Base-by-base conservation (phyloP, 2,797 vertebrate genomes). In the Oreochromis grahami region DNA sequence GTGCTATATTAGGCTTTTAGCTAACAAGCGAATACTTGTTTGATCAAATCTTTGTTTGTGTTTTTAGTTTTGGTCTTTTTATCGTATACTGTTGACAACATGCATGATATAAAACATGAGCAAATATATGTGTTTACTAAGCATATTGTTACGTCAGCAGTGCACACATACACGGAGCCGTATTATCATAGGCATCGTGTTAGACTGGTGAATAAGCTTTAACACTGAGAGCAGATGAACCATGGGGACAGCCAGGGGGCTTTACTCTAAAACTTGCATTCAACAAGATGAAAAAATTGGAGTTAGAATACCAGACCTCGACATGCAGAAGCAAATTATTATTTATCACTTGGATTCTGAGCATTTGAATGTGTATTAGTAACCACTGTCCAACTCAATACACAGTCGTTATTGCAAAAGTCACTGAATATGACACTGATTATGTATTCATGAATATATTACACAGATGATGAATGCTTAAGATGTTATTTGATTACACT, bases 401-500 rank as follows among this genome's bases (percentile, higher is more conserved):
- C 41, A 68, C 13, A 52, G 52, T 26, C 29, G 24, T 3, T 76
- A 29, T 48, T 82, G 17, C 45, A 51, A 83, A 86, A 82, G 19
- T 70, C 38, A 89, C 60, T 74, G 19, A 83, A 78, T 76, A 24
- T 82, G 85, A 51, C 79, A 78, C 78, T 60, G 87, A 26, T 70
- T 88, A 53, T 84, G 52, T 63, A 87, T 89, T 88, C 77, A 83
- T 86, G 81, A 88, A 81, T 86, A 76, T 80, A 79, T 87, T 83
- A 58, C 48, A 58, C 34, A 76, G 85, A 84, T 88, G 65, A 82
- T 70, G 50, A 84, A 87, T 86, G 78, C 38, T 77, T 86, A 89
- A 76, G 48, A 82, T 84, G 76, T 51, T 87, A 76, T 89, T 92
- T 24, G 36, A 92, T 92, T 91, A 85, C 5, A 43, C 21, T 81